phyloP scores from a whole-genome alignment of 2,113 vertebrate species.

The Spizaetus ornatus region DNA sequence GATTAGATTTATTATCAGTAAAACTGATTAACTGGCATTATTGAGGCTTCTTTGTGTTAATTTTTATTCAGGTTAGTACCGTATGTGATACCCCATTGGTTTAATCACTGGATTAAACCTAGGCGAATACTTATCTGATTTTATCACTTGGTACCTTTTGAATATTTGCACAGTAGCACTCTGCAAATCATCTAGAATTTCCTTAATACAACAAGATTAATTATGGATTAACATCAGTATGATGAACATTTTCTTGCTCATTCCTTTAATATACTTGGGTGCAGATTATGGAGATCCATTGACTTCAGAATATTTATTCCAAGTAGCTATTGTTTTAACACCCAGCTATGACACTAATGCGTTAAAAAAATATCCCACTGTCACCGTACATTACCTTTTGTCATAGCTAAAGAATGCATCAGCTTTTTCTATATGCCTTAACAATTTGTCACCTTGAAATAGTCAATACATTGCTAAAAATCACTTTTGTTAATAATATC shows the following conservation, averaged over 20 bases:
- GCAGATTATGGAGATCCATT: background rate
- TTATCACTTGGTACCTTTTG: constrained; percentile 23
- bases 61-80: background rate
- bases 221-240: background rate
- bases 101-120: constrained; percentile 42
- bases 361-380: background rate
- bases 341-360: background rate
- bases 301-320: background rate
- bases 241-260: background rate
- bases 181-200: constrained; percentile 25
- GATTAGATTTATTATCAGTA: background rate
- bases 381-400: background rate
- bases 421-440: background rate
- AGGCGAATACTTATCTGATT: constrained; percentile 12
- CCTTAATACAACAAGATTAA: constrained; percentile 25
- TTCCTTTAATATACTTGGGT: background rate
- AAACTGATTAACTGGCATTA: background rate
- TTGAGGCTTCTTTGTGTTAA: background rate
- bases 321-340: background rate
- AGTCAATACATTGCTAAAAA: background rate
- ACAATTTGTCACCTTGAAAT: background rate
- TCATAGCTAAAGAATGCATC: background rate
- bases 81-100: background rate
- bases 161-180: constrained; percentile 29
- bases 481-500: background rate